A percentile compares a stretch with the other conserved stretches of the same genome.
Conservation (phyloP, 2,888 invertebrate species). For the Beris chalybata region DNA sequence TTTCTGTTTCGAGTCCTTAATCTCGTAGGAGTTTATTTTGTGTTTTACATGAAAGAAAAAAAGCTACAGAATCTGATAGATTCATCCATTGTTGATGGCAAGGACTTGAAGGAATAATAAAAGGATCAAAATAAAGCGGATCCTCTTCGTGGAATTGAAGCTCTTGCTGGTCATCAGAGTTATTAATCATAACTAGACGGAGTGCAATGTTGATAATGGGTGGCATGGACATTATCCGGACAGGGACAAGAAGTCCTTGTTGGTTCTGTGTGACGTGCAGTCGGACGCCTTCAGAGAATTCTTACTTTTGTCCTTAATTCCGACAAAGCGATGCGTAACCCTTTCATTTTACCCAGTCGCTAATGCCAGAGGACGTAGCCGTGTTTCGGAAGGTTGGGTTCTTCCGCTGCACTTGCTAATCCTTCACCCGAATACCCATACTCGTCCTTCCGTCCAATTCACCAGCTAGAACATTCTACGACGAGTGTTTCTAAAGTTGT, state of each 20-base stretch:
- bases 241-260: conserved; percentile 1
- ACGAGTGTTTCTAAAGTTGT: too few species aligned
- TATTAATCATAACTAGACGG: conserved; percentile 16
- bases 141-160: background rate
- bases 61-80: background rate
- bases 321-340: conserved; percentile 1
- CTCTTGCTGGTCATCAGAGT: conserved; percentile 18
- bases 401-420: too few species aligned
- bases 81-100: conserved; percentile 21
- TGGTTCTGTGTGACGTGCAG: background rate
- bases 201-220: conserved; percentile 13
- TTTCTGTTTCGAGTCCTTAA: background rate
- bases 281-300: background rate
- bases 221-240: conserved; percentile 3
- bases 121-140: background rate
- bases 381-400: too few species aligned
- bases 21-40: background rate
- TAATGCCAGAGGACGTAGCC: background rate
- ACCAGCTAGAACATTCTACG: too few species aligned
- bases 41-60: conserved; percentile 16
- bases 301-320: conserved; percentile 4
- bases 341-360: background rate
- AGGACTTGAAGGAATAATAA: conserved; percentile 8
- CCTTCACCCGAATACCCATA: too few species aligned
- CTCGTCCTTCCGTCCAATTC: too few species aligned